These are phyloP conservation scores for Halcyon senegalensis DNA, from an alignment of 2,113 vertebrate species.

Conservation along the genomic window DNA sequence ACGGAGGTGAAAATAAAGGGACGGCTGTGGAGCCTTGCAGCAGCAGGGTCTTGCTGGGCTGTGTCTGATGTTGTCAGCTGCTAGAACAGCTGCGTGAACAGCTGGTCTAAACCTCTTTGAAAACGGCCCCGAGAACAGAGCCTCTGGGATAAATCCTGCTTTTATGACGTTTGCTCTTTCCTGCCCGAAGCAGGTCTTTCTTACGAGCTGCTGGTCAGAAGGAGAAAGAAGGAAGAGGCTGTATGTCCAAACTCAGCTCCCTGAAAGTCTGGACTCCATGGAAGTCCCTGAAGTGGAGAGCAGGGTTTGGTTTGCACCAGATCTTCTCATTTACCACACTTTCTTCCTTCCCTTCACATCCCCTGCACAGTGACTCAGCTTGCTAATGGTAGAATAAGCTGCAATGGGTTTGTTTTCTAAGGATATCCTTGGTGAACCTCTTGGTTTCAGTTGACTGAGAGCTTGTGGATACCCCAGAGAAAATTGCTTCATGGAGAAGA, in stretches of 20 bases:
- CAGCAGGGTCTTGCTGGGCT: neutral
- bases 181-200: neutral
- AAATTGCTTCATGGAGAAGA: neutral
- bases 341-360: neutral
- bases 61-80: conserved; percentile 49
- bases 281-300: neutral
- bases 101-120: conserved; percentile 31
- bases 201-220: neutral
- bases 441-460: neutral
- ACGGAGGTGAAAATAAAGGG: neutral
- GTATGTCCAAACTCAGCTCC: neutral
- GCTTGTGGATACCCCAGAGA: neutral
- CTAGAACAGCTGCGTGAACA: conserved; percentile 55
- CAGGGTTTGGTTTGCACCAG: neutral
- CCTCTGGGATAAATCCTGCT: neutral
- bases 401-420: neutral
- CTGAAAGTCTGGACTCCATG: neutral
- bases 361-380: accelerated
- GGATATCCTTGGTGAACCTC: neutral
- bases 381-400: neutral
- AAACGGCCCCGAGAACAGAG: neutral
- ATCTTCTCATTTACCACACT: neutral
- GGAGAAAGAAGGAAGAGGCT: neutral
- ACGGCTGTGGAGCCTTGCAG: neutral
- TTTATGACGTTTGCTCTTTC: neutral